phyloP scores from a whole-genome alignment of 2,797 vertebrate species.

The Hapalemur alaotrensis region DNA sequence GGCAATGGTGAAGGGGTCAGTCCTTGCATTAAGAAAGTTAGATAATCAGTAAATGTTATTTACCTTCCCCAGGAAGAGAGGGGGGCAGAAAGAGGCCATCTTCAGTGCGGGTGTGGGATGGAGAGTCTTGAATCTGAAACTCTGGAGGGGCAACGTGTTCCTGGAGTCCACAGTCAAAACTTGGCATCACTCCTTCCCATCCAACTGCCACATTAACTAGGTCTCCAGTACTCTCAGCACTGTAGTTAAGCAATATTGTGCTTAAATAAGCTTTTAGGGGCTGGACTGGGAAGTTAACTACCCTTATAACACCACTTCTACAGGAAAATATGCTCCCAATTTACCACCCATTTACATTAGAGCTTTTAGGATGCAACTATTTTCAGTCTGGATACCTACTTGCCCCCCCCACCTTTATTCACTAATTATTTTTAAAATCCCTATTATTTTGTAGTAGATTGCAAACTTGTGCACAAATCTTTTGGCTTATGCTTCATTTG shows the following conservation, averaged over 20 bases:
- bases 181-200: background rate
- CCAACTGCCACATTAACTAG: background rate
- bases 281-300: background rate
- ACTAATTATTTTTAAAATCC: background rate
- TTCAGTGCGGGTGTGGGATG: background rate
- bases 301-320: background rate
- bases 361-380: background rate
- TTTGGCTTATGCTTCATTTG: background rate
- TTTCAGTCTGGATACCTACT: background rate
- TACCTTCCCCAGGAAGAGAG: background rate
- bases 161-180: background rate
- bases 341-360: background rate
- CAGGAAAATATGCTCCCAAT: background rate
- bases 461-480: background rate
- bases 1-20: background rate
- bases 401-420: background rate
- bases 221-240: background rate
- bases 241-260: background rate
- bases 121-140: background rate
- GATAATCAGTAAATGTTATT: background rate
- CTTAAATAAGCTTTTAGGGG: background rate
- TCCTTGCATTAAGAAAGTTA: background rate
- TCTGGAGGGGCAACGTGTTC: background rate
- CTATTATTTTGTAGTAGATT: background rate
- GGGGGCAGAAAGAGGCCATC: background rate